Percentiles rank a stretch among this genome's conserved stretches.
These are phyloP conservation scores for Dromius quadrimaculatus DNA, from an alignment of 2,888 invertebrate species.

Conservation along the genomic window DNA sequence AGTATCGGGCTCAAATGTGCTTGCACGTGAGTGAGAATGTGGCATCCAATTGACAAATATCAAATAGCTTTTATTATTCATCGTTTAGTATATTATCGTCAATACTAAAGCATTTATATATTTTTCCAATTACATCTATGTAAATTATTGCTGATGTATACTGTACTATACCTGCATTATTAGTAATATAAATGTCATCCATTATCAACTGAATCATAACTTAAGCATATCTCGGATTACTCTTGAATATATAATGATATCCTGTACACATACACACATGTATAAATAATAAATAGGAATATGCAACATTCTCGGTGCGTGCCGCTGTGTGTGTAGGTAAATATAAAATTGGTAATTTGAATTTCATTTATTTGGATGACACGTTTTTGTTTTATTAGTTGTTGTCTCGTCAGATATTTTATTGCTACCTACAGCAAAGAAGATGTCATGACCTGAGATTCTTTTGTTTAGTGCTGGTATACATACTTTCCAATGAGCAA, in stretches of 20 bases:
- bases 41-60: too few relatives aligned
- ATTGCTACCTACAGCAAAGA: background rate
- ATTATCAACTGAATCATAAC: constrained; percentile 1
- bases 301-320: too few relatives aligned
- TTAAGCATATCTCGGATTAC: constrained; percentile 22
- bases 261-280: constrained; percentile 1
- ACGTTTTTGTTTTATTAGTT: constrained; percentile 7
- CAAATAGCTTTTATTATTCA: too few relatives aligned
- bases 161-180: too few relatives aligned
- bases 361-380: constrained; percentile 31
- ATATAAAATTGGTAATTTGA: constrained; percentile 23
- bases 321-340: constrained; percentile 11
- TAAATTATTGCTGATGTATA: too few relatives aligned
- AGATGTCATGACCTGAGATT: background rate
- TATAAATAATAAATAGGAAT: too few relatives aligned
- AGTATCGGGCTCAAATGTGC: too few relatives aligned
- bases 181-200: constrained; percentile 23
- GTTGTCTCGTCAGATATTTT: background rate
- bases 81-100: too few relatives aligned
- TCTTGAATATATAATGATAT: constrained; percentile 21
- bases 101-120: too few relatives aligned
- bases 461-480: background rate
- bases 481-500: too few relatives aligned
- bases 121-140: too few relatives aligned
- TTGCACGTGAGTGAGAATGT: too few relatives aligned